Evolutionary conservation across 2,888 invertebrate genomes (phyloP).

Genomic region (Drosophila dives): DNA sequence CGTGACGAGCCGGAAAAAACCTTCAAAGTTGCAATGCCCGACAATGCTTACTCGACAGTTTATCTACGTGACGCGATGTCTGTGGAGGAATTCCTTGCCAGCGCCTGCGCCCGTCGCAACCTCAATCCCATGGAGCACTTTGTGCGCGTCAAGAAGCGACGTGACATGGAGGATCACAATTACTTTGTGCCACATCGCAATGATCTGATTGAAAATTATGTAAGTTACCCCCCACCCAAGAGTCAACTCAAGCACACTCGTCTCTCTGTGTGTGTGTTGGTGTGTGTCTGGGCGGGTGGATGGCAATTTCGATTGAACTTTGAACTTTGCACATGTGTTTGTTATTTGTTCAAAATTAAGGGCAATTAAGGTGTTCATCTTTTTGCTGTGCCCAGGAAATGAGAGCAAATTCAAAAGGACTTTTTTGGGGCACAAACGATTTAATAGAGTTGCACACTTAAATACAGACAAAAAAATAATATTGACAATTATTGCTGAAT

Average conservation of each 20-base stretch:
- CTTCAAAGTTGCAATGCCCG: constrained; percentile 95
- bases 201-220: constrained; percentile 97
- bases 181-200: constrained; percentile 98
- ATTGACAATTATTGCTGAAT: not conserved
- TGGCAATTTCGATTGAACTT: constrained; percentile 35
- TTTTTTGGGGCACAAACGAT: constrained; percentile 4
- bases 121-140: constrained; percentile 98
- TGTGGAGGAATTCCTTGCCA: constrained; percentile 97
- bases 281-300: constrained; percentile 3
- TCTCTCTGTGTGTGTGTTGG: not conserved
- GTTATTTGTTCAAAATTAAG: constrained; percentile 53
- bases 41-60: constrained; percentile 92
- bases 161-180: constrained; percentile 97
- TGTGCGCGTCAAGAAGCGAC: constrained; percentile 96
- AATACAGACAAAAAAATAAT: not conserved
- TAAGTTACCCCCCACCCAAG: constrained; percentile 86
- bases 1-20: constrained; percentile 95
- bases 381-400: constrained; percentile 22
- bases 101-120: constrained; percentile 95
- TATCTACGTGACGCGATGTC: constrained; percentile 96
- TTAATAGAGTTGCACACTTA: not conserved
- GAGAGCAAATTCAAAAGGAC: constrained; percentile 44
- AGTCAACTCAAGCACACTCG: not conserved
- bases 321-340: constrained; percentile 41
- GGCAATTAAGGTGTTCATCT: constrained; percentile 38